phyloP scores from a whole-genome alignment of 2,113 vertebrate species.

The Poeciliopsis turrubarensis region DNA sequence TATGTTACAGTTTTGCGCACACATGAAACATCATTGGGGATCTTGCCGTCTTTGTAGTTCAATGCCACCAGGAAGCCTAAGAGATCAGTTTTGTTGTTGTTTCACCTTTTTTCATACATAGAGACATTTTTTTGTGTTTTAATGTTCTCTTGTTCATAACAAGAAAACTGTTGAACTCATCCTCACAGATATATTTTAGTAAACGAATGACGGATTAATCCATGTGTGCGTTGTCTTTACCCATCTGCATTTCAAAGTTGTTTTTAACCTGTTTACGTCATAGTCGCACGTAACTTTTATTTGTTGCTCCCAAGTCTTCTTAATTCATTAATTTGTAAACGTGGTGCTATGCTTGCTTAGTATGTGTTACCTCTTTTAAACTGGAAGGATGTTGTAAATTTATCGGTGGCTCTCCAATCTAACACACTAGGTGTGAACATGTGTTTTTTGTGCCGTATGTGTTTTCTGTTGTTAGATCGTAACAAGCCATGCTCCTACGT shows the following conservation, averaged over 20 bases:
- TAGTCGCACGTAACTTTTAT: background rate
- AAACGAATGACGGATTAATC: too few species aligned
- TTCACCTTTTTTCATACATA: background rate
- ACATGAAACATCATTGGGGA: background rate
- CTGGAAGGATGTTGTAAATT: conserved; percentile 8
- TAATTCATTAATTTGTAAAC: background rate
- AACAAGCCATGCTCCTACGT: conserved; percentile 15
- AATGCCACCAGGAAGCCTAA: background rate
- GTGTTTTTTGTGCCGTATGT: conserved; percentile 16
- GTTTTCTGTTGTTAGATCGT: conserved; percentile 23
- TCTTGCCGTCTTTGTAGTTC: background rate
- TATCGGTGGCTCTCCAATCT: conserved; percentile 15
- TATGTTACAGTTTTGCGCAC: too few species aligned
- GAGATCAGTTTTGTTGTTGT: background rate
- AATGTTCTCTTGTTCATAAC: background rate
- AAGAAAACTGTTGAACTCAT: background rate
- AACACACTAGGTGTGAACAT: conserved; percentile 35
- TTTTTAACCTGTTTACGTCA: background rate
- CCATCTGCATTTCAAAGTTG: background rate
- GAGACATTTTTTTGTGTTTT: background rate
- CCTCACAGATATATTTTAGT: too few species aligned
- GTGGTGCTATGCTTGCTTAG: background rate
- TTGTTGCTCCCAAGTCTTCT: background rate
- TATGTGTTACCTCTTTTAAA: background rate
- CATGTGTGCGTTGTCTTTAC: background rate